These are phyloP conservation scores for Strix aluco DNA, from an alignment of 2,113 vertebrate species.

Conservation along the genomic window DNA sequence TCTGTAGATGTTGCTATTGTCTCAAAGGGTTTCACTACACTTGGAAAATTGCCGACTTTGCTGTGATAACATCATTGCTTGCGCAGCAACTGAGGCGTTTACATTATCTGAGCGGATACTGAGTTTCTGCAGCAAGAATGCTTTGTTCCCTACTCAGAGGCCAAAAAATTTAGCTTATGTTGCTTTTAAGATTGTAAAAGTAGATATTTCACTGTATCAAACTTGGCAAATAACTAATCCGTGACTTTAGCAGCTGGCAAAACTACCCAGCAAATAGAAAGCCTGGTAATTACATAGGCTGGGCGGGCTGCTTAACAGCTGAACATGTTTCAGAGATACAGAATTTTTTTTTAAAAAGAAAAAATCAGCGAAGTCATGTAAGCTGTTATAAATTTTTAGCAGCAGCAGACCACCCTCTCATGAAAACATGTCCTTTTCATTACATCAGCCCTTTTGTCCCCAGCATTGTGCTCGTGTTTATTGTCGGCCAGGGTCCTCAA, in stretches of 20 bases:
- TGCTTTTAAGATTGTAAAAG: background rate
- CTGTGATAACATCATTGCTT: background rate
- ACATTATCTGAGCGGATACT: accelerated
- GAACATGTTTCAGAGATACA: background rate
- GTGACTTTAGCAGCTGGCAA: background rate
- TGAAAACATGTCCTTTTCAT: background rate
- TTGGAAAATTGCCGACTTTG: background rate
- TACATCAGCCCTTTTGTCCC: background rate
- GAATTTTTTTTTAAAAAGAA: background rate
- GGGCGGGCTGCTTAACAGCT: background rate
- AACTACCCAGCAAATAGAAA: background rate
- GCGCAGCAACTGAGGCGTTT: accelerated
- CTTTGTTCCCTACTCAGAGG: background rate
- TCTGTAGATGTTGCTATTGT: background rate
- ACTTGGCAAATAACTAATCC: background rate
- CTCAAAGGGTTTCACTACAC: background rate
- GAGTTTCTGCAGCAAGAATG: background rate
- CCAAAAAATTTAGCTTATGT: background rate
- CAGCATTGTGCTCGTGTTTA: background rate
- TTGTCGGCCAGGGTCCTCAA: background rate
- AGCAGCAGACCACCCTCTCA: background rate
- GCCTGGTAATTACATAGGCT: background rate
- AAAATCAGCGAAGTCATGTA: background rate
- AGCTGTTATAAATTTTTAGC: background rate
- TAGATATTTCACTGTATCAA: background rate